Base-by-base conservation (phyloP, 2,888 invertebrate species). In the Tortricodes alternella region DNA sequence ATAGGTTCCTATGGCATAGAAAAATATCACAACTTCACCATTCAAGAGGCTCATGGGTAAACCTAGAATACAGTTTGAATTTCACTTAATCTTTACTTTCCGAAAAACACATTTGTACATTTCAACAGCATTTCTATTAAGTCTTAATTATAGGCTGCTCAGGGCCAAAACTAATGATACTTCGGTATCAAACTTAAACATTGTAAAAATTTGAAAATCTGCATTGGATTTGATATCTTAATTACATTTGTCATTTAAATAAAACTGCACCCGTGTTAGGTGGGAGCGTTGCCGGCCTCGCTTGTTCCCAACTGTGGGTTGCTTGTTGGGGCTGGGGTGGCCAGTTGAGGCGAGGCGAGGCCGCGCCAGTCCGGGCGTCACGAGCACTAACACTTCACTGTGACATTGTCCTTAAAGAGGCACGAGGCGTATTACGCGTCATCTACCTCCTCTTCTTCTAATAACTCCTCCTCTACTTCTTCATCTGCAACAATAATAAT, bases 181-280 rank as follows among this genome's bases (percentile, higher is more conserved):
- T 78, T 80, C 78, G 78, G 89, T 88, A 87, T 76, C 85, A 69
- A 85, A 88, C 85, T 81, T 83, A 87, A 86, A 83, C 73, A 83
- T 70, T 83, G 80, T 85, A 83, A 83, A 69, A 82, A 85, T 78
- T 77, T 81, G 70, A 78, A 81, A 85, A 82, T 85, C 82, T 87
- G 85, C 85, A 84, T 86, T 87, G 82, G 80, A 86, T 87, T 87
- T 67, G 80, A 87, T 82, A 83, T 83, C 84, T 85, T 86, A 86
- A 86, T 89, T 89, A 87, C 80, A 83, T 85, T 89, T 90, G 90
- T 91, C 90, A 90, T 90, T 89, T 89, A 89, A 89, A 89, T 82
- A 87, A 76, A 89, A 86, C 74, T 88, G 88, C 89, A 89, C 89
- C 89, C 88, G 85, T 83, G 83, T 85, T 76, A 80, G 87, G 85